Conservation (phyloP, 2,888 invertebrate species). For the Ornithoptera priamus region DNA sequence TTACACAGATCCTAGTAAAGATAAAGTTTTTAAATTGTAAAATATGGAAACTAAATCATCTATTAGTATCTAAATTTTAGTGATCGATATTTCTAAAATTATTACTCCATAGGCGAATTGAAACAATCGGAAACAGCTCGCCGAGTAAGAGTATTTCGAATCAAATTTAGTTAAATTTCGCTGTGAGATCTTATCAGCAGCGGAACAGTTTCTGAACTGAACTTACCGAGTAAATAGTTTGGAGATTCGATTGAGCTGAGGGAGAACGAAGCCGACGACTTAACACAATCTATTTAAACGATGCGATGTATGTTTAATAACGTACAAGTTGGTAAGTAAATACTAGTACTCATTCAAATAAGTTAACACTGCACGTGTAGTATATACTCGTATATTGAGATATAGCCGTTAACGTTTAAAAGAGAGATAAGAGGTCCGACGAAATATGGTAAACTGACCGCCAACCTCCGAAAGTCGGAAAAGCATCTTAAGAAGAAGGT, state of each 20-base stretch:
- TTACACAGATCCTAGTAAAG: too few species aligned
- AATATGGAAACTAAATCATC: too few species aligned
- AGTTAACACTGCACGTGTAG: not conserved
- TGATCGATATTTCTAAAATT: not conserved
- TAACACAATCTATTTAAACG: not conserved
- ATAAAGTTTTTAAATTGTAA: too few species aligned
- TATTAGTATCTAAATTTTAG: too few species aligned
- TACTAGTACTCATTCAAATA: not conserved
- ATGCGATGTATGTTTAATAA: not conserved
- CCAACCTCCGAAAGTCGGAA: too few species aligned
- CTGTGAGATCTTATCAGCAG: conserved; percentile 7
- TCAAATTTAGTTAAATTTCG: conserved; percentile 18
- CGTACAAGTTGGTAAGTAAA: not conserved
- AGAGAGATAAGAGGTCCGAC: too few species aligned
- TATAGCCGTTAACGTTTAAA: too few species aligned
- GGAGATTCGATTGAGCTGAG: not conserved
- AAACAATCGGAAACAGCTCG: not conserved
- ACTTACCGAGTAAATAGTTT: conserved; percentile 16
- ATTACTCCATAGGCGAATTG: not conserved
- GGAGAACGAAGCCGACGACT: not conserved
- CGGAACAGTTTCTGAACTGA: conserved; percentile 6
- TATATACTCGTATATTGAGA: too few species aligned
- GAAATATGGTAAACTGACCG: too few species aligned
- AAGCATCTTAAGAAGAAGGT: too few species aligned
- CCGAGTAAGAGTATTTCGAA: not conserved